Base-by-base conservation (phyloP, 2,797 vertebrate genomes). In the Alauda arvensis region DNA sequence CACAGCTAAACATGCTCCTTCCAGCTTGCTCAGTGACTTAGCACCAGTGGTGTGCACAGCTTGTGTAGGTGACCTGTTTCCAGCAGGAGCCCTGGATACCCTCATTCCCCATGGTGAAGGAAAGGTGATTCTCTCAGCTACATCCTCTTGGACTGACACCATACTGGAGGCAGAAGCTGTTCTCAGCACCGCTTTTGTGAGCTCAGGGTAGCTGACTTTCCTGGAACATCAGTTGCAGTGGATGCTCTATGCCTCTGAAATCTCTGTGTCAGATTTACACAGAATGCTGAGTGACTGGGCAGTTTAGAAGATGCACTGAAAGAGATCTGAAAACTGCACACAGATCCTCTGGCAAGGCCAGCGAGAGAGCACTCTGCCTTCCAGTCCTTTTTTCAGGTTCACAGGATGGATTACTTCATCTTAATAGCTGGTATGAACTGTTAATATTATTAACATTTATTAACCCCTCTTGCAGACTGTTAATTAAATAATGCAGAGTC, bases 1-100 rank as follows among this genome's bases (percentile, higher is more conserved):
- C 90, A 94, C 76, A 94, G 81, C 66, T 90, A 94, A 93, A 91
- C 91, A 94, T 88, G 53, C 65, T 87, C 59, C 71, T 90, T 89
- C 91, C 89, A 88, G 18, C 71, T 65, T 89, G 77, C 72, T 83
- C 72, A 52, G 80, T 88, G 84, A 42, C 80, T 93, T 91, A 65
- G 51, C 56, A 37, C 72, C 78, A 72, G 10, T 8, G 26, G 90
- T 74, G 82, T 45, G 75, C 87, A 65, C 83, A 84, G 80, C 83
- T 89, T 84, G 86, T 77, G 56, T 51, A 92, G 89, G 69, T 94
- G 87, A 95, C 94, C 84, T 91, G 51, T 65, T 95, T 95, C 80
- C 84, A 80, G 77, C 63, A 69, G 79, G 62, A 72, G 40, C 18
- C 26, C 71, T 51, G 55, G 34, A 51, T 84, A 87, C 28, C 23